A percentile compares a stretch with the other conserved stretches of the same genome.
Conservation (phyloP, 2,888 invertebrate species). For the Mythimna impura region DNA sequence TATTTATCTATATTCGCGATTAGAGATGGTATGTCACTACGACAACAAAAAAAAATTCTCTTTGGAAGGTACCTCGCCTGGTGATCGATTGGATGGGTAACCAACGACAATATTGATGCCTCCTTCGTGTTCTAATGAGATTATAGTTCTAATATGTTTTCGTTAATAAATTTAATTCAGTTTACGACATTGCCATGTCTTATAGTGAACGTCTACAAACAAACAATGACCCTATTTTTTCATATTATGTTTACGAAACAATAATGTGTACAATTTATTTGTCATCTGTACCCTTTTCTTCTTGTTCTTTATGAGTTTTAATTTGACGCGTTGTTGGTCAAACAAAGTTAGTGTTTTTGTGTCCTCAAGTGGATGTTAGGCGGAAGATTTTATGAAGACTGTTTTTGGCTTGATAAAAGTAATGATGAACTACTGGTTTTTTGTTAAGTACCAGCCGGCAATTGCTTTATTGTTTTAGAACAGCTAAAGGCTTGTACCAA, state of each 20-base stretch:
- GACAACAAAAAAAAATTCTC: no score
- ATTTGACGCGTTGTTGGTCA: slow-evolving; percentile 62
- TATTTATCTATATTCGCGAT: no score
- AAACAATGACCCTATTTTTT: slow-evolving; percentile 6
- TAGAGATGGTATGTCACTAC: no score
- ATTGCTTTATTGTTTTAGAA: slow-evolving; percentile 28
- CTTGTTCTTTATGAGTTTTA: slow-evolving; percentile 50
- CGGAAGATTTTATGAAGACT: slow-evolving; percentile 53
- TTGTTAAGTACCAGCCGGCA: slow-evolving; percentile 16
- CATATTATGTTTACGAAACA: slow-evolving; percentile 16
- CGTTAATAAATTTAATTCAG: not conserved
- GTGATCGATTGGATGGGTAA: no score
- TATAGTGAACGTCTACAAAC: not conserved
- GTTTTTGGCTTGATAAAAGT: slow-evolving; percentile 42
- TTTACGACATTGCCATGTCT: not conserved
- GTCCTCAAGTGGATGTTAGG: slow-evolving; percentile 12
- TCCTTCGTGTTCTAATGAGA: no score
- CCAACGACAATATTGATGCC: no score
- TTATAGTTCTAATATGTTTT: not conserved
- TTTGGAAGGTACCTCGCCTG: no score
- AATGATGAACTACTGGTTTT: slow-evolving; percentile 13
- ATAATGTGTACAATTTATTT: slow-evolving; percentile 52
- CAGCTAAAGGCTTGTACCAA: not conserved
- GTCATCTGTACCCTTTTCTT: slow-evolving; percentile 33
- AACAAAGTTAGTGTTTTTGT: slow-evolving; percentile 29